phyloP scores from a whole-genome alignment of 2,797 vertebrate genomes.

The Momotus momota region DNA sequence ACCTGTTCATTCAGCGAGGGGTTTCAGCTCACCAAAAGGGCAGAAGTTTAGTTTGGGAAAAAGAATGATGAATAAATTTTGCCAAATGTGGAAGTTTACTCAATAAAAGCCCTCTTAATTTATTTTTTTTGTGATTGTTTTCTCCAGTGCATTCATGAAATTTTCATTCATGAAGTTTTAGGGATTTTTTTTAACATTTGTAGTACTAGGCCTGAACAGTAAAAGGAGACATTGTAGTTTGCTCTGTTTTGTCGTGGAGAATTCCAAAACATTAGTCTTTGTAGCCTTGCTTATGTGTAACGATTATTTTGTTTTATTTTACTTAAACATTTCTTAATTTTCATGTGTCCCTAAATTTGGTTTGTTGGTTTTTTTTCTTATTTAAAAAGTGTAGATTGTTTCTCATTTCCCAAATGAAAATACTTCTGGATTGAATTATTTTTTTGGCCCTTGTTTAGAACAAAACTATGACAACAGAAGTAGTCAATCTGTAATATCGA shows the following conservation, averaged over 20 bases:
- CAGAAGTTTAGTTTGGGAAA: not conserved
- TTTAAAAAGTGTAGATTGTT: not conserved
- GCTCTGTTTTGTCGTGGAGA: not conserved
- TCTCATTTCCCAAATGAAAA: not conserved
- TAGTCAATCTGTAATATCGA: not conserved
- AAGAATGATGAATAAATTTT: not conserved
- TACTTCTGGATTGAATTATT: not conserved
- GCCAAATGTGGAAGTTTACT: not conserved
- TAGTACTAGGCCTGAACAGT: not conserved
- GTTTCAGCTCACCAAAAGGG: not conserved
- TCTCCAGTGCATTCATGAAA: not conserved
- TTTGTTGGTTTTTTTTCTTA: not conserved
- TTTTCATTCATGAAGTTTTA: not conserved
- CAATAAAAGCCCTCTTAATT: not conserved
- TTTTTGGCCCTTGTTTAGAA: not conserved
- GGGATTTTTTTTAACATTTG: not conserved
- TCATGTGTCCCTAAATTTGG: not conserved
- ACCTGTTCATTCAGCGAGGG: not conserved
- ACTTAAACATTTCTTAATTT: not conserved
- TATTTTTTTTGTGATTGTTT: not conserved
- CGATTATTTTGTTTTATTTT: not conserved
- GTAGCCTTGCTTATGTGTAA: not conserved
- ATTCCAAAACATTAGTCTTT: not conserved
- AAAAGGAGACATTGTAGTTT: not conserved
- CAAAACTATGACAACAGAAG: not conserved